Evolutionary conservation across 2,113 vertebrate genomes (phyloP).

Genomic region (Edolisoma coerulescens): DNA sequence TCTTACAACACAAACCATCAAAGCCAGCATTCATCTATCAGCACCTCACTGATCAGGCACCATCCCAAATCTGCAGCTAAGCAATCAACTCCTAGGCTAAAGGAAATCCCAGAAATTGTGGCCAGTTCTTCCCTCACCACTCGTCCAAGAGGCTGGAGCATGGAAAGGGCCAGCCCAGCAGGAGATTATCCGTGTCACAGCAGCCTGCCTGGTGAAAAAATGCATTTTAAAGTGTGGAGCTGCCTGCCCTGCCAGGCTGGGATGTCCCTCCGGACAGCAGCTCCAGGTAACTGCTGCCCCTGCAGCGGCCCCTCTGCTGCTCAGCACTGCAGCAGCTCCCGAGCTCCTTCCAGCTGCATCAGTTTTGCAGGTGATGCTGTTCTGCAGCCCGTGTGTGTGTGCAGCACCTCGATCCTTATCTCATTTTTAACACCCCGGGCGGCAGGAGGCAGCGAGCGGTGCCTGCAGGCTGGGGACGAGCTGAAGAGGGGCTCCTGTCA

Average conservation of each 20-base stretch:
- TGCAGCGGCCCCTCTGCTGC: not conserved
- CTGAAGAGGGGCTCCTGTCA: not conserved
- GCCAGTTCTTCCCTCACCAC: not conserved
- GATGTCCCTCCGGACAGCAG: not conserved
- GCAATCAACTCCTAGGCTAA: not conserved
- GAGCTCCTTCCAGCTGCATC: not conserved
- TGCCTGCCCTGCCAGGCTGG: not conserved
- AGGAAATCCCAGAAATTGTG: rapidly evolving
- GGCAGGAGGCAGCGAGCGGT: rapidly evolving
- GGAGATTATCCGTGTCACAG: not conserved
- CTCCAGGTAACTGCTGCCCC: not conserved
- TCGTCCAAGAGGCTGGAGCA: not conserved
- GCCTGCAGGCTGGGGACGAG: not conserved
- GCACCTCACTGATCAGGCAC: not conserved
- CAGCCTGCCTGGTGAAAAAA: not conserved
- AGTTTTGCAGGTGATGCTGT: not conserved
- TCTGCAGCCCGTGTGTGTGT: not conserved
- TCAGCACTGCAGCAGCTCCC: not conserved
- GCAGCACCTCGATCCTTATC: not conserved
- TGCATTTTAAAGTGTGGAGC: not conserved
- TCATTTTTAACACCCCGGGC: not conserved
- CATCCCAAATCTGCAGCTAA: not conserved
- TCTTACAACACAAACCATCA: not conserved
- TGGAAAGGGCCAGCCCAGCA: not conserved
- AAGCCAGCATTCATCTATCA: not conserved